Conservation (phyloP, 1,140 invertebrate genomes). For the Calliphora vicina region DNA sequence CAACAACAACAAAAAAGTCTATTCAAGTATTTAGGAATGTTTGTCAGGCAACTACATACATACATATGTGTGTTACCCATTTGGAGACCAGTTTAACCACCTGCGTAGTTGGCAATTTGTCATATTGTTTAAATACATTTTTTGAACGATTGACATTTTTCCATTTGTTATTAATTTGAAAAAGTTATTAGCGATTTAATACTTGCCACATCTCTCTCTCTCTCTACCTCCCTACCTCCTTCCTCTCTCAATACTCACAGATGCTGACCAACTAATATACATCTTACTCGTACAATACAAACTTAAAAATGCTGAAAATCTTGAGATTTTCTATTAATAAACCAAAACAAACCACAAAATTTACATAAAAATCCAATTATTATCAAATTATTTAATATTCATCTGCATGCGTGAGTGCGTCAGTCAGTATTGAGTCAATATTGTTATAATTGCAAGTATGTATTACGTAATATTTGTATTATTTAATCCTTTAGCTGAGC, state of each 20-base stretch:
- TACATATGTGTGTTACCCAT: neutral
- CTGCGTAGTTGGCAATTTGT: conserved; percentile 57
- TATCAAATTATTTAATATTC: too few relatives aligned
- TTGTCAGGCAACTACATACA: too few relatives aligned
- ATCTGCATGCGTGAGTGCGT: too few relatives aligned
- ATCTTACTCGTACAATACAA: too few relatives aligned
- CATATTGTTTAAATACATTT: conserved; percentile 52
- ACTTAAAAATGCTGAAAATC: conserved; percentile 7
- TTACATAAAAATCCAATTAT: neutral
- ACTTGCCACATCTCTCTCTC: neutral
- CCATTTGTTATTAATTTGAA: conserved; percentile 34
- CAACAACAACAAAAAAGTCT: neutral
- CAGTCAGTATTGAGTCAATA: too few relatives aligned
- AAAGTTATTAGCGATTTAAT: conserved; percentile 14
- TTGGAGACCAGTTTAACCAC: conserved; percentile 29
- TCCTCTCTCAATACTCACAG: neutral
- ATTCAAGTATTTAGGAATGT: neutral
- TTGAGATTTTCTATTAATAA: conserved; percentile 1
- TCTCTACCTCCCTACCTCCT: too few relatives aligned
- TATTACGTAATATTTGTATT: too few relatives aligned
- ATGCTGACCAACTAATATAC: too few relatives aligned
- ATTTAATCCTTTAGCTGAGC: too few relatives aligned
- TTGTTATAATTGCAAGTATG: too few relatives aligned
- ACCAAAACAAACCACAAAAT: neutral
- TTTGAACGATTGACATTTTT: conserved; percentile 55